Conservation (phyloP, 92 coral and sea anemone genomes). For the Actinostola sp. region DNA sequence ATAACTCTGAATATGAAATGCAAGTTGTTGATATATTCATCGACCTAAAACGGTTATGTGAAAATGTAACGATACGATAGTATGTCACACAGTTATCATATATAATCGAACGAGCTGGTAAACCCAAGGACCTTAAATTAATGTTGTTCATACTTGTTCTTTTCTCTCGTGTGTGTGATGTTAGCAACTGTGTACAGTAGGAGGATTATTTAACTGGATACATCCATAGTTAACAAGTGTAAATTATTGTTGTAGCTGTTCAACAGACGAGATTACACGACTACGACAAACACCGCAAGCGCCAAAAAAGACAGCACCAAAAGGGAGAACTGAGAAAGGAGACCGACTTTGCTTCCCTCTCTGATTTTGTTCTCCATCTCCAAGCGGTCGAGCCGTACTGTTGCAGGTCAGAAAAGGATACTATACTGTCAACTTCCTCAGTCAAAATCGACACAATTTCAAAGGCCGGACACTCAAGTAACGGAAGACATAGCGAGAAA, state of each 20-base stretch:
- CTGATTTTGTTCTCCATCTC: conserved; percentile 84
- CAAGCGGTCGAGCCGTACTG: conserved; percentile 90
- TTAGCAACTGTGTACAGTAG: no score
- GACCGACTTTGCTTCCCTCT: conserved; percentile 75
- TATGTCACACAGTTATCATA: no score
- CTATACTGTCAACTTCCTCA: conserved; percentile 9
- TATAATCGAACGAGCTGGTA: no score
- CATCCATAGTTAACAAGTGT: no score
- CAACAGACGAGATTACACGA: conserved; percentile 84
- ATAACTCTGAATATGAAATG: conserved; percentile 19
- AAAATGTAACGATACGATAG: background rate
- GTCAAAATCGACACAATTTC: conserved; percentile 4
- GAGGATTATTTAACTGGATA: no score
- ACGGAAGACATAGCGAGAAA: conserved; percentile 44
- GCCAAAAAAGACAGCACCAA: conserved; percentile 65
- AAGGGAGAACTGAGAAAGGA: conserved; percentile 79
- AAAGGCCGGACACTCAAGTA: conserved; percentile 8
- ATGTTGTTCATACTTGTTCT: no score
- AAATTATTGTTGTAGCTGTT: no score
- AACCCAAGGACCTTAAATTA: no score
- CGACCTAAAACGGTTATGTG: background rate
- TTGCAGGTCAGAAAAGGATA: conserved; percentile 10
- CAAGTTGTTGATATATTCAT: background rate
- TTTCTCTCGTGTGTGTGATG: background rate
- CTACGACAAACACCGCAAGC: conserved; percentile 71